Conservation (phyloP, 2,113 vertebrate genomes). For the Hucho hucho region DNA sequence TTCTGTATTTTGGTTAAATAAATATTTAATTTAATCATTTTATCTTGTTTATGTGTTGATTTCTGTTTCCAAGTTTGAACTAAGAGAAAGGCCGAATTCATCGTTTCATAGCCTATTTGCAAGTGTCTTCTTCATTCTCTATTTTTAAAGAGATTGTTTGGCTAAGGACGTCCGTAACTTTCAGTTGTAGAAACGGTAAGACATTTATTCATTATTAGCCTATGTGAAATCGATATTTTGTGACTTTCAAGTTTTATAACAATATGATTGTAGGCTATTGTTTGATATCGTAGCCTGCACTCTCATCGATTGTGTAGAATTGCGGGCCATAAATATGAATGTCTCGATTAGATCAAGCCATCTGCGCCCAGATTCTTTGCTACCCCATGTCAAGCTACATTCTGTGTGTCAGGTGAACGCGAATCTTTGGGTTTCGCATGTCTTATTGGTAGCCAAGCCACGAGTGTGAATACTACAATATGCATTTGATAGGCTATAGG, state of each 20-base stretch:
- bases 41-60: slow-evolving; percentile 70
- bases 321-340: slow-evolving; percentile 24
- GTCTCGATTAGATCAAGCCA: no score
- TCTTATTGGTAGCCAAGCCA: background rate
- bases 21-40: slow-evolving; percentile 76
- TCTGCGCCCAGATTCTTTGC: background rate
- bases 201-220: slow-evolving; percentile 56
- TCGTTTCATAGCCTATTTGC: slow-evolving; percentile 60
- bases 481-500: background rate
- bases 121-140: slow-evolving; percentile 65
- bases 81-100: slow-evolving; percentile 55
- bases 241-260: slow-evolving; percentile 33
- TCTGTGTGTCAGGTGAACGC: background rate
- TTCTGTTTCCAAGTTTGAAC: slow-evolving; percentile 73
- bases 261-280: slow-evolving; percentile 18
- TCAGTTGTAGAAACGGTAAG: slow-evolving; percentile 78
- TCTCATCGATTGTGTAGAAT: slow-evolving; percentile 43
- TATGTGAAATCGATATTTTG: slow-evolving; percentile 33
- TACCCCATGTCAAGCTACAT: background rate
- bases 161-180: slow-evolving; percentile 77
- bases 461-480: background rate
- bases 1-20: slow-evolving; percentile 76
- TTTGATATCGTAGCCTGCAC: slow-evolving; percentile 26
- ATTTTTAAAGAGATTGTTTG: slow-evolving; percentile 66
- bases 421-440: background rate